phyloP scores from a whole-genome alignment of 2,888 invertebrate species.

The Epinotia ramella region DNA sequence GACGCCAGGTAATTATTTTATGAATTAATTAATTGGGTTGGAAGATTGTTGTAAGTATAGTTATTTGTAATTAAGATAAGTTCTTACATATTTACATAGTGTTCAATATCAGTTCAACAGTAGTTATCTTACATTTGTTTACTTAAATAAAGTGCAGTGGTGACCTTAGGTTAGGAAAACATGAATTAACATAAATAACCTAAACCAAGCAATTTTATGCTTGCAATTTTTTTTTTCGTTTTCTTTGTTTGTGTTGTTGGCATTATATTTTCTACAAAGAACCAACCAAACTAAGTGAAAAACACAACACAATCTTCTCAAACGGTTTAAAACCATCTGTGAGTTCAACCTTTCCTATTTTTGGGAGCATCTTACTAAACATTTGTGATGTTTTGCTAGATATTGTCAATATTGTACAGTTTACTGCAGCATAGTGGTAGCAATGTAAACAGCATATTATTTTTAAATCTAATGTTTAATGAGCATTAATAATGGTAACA shows the following conservation, averaged over 20 bases:
- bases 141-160: background rate
- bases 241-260: slow-evolving; percentile 1
- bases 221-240: background rate
- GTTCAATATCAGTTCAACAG: background rate
- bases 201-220: background rate
- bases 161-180: background rate
- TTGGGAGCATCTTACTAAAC: no score
- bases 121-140: slow-evolving; percentile 8
- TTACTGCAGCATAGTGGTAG: no score
- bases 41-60: background rate
- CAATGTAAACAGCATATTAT: no score
- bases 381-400: no score
- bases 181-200: background rate
- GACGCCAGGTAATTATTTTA: slow-evolving; percentile 14
- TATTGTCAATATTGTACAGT: no score
- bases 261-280: background rate
- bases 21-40: background rate
- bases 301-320: background rate
- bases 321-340: background rate
- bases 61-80: background rate
- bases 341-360: background rate
- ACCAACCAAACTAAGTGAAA: background rate
- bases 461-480: no score
- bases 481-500: no score
- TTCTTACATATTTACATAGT: slow-evolving; percentile 1